Evolutionary conservation across 2,113 vertebrate genomes (phyloP).

Genomic region (Ammodytes marinus): DNA sequence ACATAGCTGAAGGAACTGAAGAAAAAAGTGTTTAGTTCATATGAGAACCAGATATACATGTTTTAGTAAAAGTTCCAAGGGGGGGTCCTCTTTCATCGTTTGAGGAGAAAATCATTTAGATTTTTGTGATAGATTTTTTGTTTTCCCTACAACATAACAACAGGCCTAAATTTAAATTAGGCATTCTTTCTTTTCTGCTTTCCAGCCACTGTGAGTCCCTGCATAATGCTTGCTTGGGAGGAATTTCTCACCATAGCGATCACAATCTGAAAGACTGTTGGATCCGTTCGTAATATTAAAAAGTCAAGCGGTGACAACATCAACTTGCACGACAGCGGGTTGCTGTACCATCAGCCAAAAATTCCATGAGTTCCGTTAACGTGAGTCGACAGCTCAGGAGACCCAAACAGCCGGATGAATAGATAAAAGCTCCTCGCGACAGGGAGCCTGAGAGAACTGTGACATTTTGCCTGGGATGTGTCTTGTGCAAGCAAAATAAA

Average conservation of each 20-base stretch:
- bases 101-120: neutral
- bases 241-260: slow-evolving; percentile 16
- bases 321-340: slow-evolving; percentile 23
- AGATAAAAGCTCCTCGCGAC: slow-evolving; percentile 55
- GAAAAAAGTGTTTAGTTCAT: neutral
- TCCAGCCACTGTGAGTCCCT: neutral
- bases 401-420: slow-evolving; percentile 56
- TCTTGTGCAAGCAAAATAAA: slow-evolving; percentile 59
- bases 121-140: neutral
- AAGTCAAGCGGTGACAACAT: slow-evolving; percentile 34
- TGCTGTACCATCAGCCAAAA: slow-evolving; percentile 42
- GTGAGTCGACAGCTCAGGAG: slow-evolving; percentile 53
- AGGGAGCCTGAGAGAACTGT: slow-evolving; percentile 37
- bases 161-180: neutral
- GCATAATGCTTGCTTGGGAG: neutral
- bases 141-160: too few species aligned
- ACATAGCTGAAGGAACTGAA: neutral
- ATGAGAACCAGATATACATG: neutral
- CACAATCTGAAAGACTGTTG: slow-evolving; percentile 13
- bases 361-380: slow-evolving; percentile 50
- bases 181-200: rapidly evolving
- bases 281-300: slow-evolving; percentile 40
- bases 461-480: slow-evolving; percentile 65
- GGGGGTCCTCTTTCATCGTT: neutral
- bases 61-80: neutral